Evolutionary conservation across 2,888 invertebrate genomes (phyloP).

Genomic region (Lasioglossum morio): DNA sequence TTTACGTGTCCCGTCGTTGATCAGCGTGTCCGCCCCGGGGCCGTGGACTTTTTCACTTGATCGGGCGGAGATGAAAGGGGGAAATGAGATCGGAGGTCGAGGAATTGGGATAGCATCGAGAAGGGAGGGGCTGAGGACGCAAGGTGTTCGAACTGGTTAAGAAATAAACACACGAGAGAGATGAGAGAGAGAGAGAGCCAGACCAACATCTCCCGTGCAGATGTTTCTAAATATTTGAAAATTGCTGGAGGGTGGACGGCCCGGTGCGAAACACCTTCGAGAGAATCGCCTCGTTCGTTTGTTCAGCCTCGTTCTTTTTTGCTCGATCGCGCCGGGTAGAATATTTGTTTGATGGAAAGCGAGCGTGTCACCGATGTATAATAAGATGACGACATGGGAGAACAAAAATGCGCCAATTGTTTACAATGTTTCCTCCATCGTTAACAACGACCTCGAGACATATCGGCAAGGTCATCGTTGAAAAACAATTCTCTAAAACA

Average conservation of each 20-base stretch:
- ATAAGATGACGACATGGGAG: neutral
- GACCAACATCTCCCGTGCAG: too few relatives aligned
- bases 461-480: neutral
- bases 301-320: too few relatives aligned
- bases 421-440: neutral
- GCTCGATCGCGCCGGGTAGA: too few relatives aligned
- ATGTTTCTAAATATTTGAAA: constrained; percentile 4
- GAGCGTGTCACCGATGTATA: constrained; percentile 11
- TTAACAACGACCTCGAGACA: neutral
- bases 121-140: neutral
- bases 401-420: neutral
- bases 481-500: neutral
- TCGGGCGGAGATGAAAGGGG: constrained; percentile 26
- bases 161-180: constrained; percentile 7
- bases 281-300: too few relatives aligned
- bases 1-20: constrained; percentile 20
- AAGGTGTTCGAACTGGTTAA: neutral
- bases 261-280: neutral
- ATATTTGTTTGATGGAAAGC: neutral
- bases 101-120: constrained; percentile 3
- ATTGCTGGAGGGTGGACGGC: neutral
- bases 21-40: constrained; percentile 16
- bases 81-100: constrained; percentile 25
- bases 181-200: too few relatives aligned
- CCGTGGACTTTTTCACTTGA: constrained; percentile 25